Conservation (phyloP, 1,140 invertebrate species). For the Drosophila fuyamai region DNA sequence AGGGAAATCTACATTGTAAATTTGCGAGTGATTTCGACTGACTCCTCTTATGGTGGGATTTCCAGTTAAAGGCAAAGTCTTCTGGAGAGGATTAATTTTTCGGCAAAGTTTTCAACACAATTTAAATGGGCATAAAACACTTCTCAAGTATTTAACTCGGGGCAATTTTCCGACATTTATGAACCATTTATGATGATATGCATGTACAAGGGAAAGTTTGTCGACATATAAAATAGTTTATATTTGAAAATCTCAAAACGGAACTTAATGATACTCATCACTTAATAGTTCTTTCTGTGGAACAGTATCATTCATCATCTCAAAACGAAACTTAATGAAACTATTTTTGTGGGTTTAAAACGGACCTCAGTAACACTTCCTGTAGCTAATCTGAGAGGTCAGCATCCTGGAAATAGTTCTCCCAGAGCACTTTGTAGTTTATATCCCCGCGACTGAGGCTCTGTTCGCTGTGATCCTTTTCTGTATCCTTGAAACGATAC, state of each 20-base stretch:
- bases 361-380: no score
- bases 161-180: slow-evolving; percentile 59
- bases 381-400: slow-evolving; percentile 8
- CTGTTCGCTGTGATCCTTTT: background rate
- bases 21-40: slow-evolving; percentile 64
- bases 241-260: background rate
- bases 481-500: slow-evolving; percentile 1
- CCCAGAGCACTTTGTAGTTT: slow-evolving; percentile 52
- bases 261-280: no score
- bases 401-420: slow-evolving; percentile 45
- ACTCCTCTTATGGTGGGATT: slow-evolving; percentile 28
- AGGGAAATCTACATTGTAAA: slow-evolving; percentile 64
- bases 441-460: slow-evolving; percentile 40
- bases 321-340: no score
- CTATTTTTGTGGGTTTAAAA: no score
- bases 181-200: slow-evolving; percentile 5
- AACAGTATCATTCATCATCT: no score
- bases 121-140: slow-evolving; percentile 42
- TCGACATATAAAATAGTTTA: slow-evolving; percentile 29
- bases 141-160: background rate
- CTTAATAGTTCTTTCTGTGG: no score
- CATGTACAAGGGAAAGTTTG: slow-evolving; percentile 27
- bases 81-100: slow-evolving; percentile 23
- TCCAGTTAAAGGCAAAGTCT: slow-evolving; percentile 51
- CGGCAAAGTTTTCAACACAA: background rate